These are phyloP conservation scores for Meghimatium bilineatum DNA, from an alignment of 2,888 invertebrate genomes.

Conservation along the genomic window DNA sequence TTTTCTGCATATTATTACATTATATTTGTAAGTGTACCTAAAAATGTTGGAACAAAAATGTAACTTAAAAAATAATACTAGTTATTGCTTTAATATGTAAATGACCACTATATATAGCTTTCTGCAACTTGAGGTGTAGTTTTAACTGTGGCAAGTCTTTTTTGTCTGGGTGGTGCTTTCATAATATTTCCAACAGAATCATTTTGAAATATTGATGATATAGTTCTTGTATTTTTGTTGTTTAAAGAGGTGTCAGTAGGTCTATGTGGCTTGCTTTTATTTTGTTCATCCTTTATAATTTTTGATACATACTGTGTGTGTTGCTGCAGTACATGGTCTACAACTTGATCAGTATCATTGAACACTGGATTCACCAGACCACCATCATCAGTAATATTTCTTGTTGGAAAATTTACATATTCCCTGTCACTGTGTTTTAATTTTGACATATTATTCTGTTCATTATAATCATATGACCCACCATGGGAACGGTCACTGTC, in stretches of 20 bases:
- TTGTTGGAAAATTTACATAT: slow-evolving; percentile 10
- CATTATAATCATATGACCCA: slow-evolving; percentile 41
- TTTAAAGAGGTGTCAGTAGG: background rate
- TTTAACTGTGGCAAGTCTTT: background rate
- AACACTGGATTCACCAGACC: slow-evolving; percentile 52
- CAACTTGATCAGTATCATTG: slow-evolving; percentile 42
- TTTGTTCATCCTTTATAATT: slow-evolving; percentile 41
- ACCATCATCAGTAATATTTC: slow-evolving; percentile 7
- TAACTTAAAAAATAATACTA: background rate
- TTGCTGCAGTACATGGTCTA: slow-evolving; percentile 55
- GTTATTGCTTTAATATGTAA: background rate
- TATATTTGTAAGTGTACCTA: background rate
- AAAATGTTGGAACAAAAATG: background rate
- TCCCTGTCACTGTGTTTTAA: slow-evolving; percentile 3
- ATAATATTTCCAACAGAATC: background rate
- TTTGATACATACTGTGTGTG: slow-evolving; percentile 58
- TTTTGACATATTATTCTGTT: background rate
- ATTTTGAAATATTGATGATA: slow-evolving; percentile 6
- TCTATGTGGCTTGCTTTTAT: background rate
- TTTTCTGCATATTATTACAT: background rate
- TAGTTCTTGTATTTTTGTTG: background rate
- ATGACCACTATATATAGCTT: slow-evolving; percentile 16
- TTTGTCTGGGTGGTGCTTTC: slow-evolving; percentile 10
- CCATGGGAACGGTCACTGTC: slow-evolving; percentile 47
- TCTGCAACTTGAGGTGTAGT: slow-evolving; percentile 21